These are phyloP conservation scores for Protula sp. DNA, from an alignment of 2,888 invertebrate genomes.

Conservation along the genomic window DNA sequence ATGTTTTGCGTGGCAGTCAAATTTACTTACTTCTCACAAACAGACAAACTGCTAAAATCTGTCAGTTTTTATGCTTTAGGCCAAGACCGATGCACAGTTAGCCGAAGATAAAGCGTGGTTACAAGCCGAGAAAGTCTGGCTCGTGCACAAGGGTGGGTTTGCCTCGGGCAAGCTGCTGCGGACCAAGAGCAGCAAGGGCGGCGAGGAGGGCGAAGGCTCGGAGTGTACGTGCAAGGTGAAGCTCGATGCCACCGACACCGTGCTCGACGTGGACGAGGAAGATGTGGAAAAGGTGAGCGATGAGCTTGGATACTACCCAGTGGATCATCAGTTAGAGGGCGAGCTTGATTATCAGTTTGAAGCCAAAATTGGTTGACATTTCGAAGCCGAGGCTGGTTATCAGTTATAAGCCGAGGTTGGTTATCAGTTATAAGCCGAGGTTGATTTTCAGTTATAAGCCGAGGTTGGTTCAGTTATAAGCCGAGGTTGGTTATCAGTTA, in stretches of 20 bases:
- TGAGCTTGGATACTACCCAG: not conserved
- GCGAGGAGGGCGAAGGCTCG: conserved; percentile 23
- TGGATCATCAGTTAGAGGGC: not conserved
- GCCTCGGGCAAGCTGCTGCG: conserved; percentile 63
- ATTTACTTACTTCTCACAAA: too few species aligned
- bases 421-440: too few species aligned
- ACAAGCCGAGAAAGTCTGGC: conserved; percentile 74
- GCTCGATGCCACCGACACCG: conserved; percentile 75
- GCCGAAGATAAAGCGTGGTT: conserved; percentile 66
- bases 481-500: too few species aligned
- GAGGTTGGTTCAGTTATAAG: too few species aligned
- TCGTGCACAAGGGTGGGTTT: conserved; percentile 89
- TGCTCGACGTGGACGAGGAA: conserved; percentile 86
- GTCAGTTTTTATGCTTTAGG: conserved; percentile 59
- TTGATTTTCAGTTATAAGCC: too few species aligned
- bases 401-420: too few species aligned
- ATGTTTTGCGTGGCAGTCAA: too few species aligned
- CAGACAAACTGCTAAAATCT: too few species aligned
- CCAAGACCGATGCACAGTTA: conserved; percentile 66
- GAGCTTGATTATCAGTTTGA: not conserved
- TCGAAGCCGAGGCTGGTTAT: too few species aligned
- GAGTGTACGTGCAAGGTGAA: conserved; percentile 66
- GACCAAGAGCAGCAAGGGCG: conserved; percentile 34
- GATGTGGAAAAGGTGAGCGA: conserved; percentile 79
- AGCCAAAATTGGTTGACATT: not conserved